Conservation (phyloP, 2,888 invertebrate species). For the Eupithecia inturbata region DNA sequence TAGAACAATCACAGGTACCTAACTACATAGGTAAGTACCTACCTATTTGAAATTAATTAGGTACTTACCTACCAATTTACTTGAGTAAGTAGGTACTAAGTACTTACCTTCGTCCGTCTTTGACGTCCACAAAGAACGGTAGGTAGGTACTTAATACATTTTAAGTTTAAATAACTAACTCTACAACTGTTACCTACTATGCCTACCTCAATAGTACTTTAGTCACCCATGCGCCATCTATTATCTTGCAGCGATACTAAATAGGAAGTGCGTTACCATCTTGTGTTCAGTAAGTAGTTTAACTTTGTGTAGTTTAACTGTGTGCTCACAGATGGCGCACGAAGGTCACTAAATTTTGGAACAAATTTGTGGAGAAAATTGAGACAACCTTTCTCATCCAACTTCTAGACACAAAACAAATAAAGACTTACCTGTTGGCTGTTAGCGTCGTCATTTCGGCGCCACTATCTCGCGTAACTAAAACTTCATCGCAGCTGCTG, state of each 20-base stretch:
- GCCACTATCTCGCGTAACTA: constrained; percentile 73
- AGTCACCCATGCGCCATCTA: neutral
- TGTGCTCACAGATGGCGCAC: constrained; percentile 24
- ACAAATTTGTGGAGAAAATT: neutral
- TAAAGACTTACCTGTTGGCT: constrained; percentile 72
- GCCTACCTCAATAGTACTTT: neutral
- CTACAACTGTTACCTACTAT: too few species aligned
- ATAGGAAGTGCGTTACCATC: constrained; percentile 32
- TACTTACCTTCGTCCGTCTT: neutral
- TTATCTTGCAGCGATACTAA: neutral
- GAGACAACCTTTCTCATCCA: neutral
- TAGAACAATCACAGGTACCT: neutral
- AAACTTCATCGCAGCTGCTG: constrained; percentile 79
- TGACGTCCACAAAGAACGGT: too few species aligned
- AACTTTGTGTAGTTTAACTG: neutral
- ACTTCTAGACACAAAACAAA: neutral
- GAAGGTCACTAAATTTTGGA: neutral
- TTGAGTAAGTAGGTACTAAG: too few species aligned
- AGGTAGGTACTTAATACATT: too few species aligned
- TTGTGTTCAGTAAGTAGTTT: constrained; percentile 33
- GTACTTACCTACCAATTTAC: neutral
- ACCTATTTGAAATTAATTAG: neutral
- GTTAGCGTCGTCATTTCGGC: constrained; percentile 80
- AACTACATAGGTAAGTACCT: neutral
- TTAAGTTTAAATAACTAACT: too few species aligned